Base-by-base conservation (phyloP, 2,797 vertebrate species). In the Sebastes cheni region DNA sequence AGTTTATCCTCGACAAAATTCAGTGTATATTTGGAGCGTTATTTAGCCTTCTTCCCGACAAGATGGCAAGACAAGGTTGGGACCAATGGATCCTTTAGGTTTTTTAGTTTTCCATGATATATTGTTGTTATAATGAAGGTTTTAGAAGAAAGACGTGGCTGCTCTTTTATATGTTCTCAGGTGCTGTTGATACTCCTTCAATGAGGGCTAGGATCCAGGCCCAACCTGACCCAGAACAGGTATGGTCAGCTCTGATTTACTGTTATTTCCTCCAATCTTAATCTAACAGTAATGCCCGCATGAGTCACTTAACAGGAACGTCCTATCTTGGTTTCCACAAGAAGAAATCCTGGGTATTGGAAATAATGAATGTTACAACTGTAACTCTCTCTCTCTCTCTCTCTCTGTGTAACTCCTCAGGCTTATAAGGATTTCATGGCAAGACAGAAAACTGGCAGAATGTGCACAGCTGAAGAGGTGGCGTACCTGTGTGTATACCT, bases 161-260 rank as follows among this genome's bases (percentile, higher is more conserved):
- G 20, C 22, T 64, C 0, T 78, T n/a, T 23, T 58, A 20, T 81
- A 9, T 83, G 65, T 80, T n/a, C 55, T 66, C 72, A 99, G 98
- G 97, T 69, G 98, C 97, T 3, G 97, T 99, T 82, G 97, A 99
- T 72, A 99, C 98, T 1, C 98, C 98, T 25, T 99, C 98, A 52
- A 92, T 98, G 74, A 96, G 94, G 73, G 97, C 94, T 60, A 95
- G 97, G 91, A 98, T 99, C 86, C 95, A 97, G 93, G 96, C 96
- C 73, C 95, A 88, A 18, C 95, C 97, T 55, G 92, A 99, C 83
- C 98, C 98, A 60, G 95, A 98, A 52, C 96, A 98, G 97, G 98
- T 99, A 91, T 71, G 62, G 32, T 16, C 32, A 2, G n/a, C 39
- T 50, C 16, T 50, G 5, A 65, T 52, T 58, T 75, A 34, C 22